Base-by-base conservation (phyloP, 2,113 vertebrate genomes). In the Phalacrocorax pelagicus region DNA sequence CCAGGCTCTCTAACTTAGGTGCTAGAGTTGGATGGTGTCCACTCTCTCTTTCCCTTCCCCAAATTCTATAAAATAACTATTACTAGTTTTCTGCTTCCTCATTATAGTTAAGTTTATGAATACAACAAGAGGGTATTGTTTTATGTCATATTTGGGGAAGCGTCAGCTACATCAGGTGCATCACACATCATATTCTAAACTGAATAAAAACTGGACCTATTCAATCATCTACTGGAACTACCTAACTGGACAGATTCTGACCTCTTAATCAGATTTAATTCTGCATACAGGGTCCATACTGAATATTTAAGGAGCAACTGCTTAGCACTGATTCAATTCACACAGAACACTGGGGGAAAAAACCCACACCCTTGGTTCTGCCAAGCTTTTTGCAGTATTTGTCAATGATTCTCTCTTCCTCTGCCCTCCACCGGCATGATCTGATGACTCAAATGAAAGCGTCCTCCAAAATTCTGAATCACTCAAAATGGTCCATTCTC, bases 331-430 rank as follows among this genome's bases (percentile, higher is more conserved):
- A 49, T 67, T 91, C 85, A 71, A 79, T 52, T 18, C 30, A 88
- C 34, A 44, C 4, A 24, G 27, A 32, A 63, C 22, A 75, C 1
- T 24, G 9, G 20, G 8, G 9, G 23, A 63, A 30, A 71, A 81
- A n/a, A 4, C 0, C 0, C 18, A 57, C 3, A 0, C 30, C 84
- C 65, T 24, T 61, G 12, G 6, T 42, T 65, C 62, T 74, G 81
- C 22, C 51, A 86, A 73, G n/a, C 16, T 74, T 54, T 86, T 77
- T 88, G 34, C 67, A 81, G 2, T 46, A 75, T 42, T 88, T 90
- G 15, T 32, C 30, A 82, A 13, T 12, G 32, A 54, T 54, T 90
- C 42, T 86, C 26, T 7, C 11, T 72, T 54, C 21, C 9, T 49
- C 30, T 59, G 70, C 21, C 34, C 27, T 79, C 32, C n/a, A 81